Percentiles rank a stretch among this genome's conserved stretches.
Evolutionary conservation across 2,113 vertebrate genomes (phyloP).

Genomic region (Climacteris rufus): DNA sequence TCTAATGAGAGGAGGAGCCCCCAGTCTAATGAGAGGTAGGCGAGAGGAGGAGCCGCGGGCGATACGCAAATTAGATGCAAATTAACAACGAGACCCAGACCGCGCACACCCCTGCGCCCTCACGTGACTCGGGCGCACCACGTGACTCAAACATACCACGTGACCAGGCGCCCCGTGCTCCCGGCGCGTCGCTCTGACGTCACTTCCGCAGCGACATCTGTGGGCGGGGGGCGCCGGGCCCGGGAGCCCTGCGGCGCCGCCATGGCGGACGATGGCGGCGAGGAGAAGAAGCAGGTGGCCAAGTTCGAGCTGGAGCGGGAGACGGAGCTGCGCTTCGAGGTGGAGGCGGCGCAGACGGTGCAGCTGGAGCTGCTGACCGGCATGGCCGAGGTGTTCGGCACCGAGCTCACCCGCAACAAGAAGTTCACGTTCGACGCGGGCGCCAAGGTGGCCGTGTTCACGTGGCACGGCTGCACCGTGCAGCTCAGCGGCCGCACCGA

Average conservation of each 20-base stretch:
- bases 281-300: slow-evolving; percentile 82
- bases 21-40: fast-evolving
- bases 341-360: slow-evolving; percentile 87
- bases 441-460: slow-evolving; percentile 94
- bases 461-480: slow-evolving; percentile 94
- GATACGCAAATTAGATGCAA: neutral
- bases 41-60: fast-evolving
- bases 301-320: slow-evolving; percentile 94
- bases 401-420: slow-evolving; percentile 94
- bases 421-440: slow-evolving; percentile 93
- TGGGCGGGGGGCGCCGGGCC: too few species aligned
- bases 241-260: neutral
- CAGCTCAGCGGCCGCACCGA: slow-evolving; percentile 92
- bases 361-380: slow-evolving; percentile 90
- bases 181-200: neutral
- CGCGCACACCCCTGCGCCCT: neutral
- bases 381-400: slow-evolving; percentile 94
- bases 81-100: fast-evolving
- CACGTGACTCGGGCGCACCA: neutral
- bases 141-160: fast-evolving
- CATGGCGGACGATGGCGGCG: slow-evolving; percentile 70
- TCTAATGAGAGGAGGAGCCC: fast-evolving
- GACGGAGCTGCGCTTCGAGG: slow-evolving; percentile 95
- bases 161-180: fast-evolving
- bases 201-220: too few species aligned